Base-by-base conservation (phyloP, 2,888 invertebrate species). In the Erebia aethiops region DNA sequence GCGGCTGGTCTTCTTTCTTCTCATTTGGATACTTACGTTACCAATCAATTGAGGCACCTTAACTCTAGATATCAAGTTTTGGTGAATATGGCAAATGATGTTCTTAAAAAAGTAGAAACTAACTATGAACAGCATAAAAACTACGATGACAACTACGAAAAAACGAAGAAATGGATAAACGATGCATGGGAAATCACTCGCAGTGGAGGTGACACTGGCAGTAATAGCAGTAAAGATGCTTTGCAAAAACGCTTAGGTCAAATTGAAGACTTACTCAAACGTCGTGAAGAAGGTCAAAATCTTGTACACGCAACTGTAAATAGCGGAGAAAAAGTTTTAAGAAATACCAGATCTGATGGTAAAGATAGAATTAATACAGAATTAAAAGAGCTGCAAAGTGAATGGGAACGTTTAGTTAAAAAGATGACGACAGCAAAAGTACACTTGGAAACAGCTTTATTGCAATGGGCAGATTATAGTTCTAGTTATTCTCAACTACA, bases 381-480 rank as follows among this genome's bases (percentile, higher is more conserved):
- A 88, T 94, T 98, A 76, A 98, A 97, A 85, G 98, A 98, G 81
- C 94, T 99, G 46, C 98, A 98, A 90, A 96, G 95, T 71, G 98
- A 98, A 80, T 98, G 98, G 98, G 98, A 98, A 82, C 95, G 98
- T 73, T 92, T 98, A 13, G 97, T 98, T 0, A 97, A 97, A 89
- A 98, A 98, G 87, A 97, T 98, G 94, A 97, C 97, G 0, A 98
- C 97, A 0, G 97, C 97, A 0, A 98, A 98, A 88, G 98, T 98
- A 14, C 96, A 97, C 80, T 89, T 99, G 52, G 98, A 99, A 88
- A 98, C 98, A 0, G 96, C 97, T 78, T 92, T 98, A 14, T 93
- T 98, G 56, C 98, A 99, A 95, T 99, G 98, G 98, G 98, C 98
- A 9, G 98, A 98, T 84, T 99, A 98, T 86, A 98, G 97, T 84